Base-by-base conservation (phyloP, 2,797 vertebrate genomes). In the Hydrolagus colliei region DNA sequence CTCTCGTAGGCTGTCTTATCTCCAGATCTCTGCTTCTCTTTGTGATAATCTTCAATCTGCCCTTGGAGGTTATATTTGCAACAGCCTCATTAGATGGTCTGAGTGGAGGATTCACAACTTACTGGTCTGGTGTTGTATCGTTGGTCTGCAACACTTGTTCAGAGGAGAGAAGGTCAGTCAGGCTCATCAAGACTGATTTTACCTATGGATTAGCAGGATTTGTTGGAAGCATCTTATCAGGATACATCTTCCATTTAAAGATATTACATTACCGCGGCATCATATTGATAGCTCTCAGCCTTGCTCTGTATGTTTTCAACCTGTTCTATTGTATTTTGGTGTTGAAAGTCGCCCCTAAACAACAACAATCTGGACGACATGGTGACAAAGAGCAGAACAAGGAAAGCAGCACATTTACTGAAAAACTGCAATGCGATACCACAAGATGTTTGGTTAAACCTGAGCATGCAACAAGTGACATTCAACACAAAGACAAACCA, bases 121-220 rank as follows among this genome's bases (percentile, higher is more conserved):
- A 95, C 88, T 98, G 98, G 98, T 92, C 95, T 0, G 95, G 95
- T 0, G 89, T 97, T 68, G 96, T 97, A 93, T 93, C 95, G 2
- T 89, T 97, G 89, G 95, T 90, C 20, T 96, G 97, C 4, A 90
- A 96, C 8, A 61, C 90, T 4, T 96, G 96, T 62, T 89, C 92
- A 0, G 91, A 93, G 65, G 86, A 87, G 0, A 90, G 86, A n/a
- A 92, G 97, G 0, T 96, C 97, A 0, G 86, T 96, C 87, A 90
- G 91, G 52, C 92, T 99, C 52, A 96, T 97, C 87, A 67, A 90
- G 0, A 94, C 95, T 22, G 97, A 99, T 90, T 88, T 98, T 87
- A 89, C 94, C 35, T 95, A 98, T 0, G 97, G 97, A 20, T 41
- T 93, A 0, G 93, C 95, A 0, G 97, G 97, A 1, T 94, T 98